A percentile compares a stretch with the other conserved stretches of the same genome.
Conservation (phyloP, 1,140 invertebrate species). For the Bombus soroeensis region DNA sequence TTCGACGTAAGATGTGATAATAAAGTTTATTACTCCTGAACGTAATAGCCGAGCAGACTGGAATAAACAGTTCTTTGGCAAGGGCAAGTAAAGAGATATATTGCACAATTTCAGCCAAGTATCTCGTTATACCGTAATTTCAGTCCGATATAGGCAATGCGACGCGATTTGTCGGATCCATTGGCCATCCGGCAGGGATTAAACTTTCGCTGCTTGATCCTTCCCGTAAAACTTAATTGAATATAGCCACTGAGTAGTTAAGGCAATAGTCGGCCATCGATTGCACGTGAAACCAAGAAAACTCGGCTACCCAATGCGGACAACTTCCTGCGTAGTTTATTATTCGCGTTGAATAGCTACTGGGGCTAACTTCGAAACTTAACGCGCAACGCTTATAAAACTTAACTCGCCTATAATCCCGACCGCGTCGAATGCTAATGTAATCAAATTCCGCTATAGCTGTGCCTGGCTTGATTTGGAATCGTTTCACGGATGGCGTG, state of each 20-base stretch:
- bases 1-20: slow-evolving; percentile 7
- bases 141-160: not conserved
- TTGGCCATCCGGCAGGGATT: slow-evolving; percentile 39
- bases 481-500: not conserved
- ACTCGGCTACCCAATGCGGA: not conserved
- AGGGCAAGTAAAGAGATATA: slow-evolving; percentile 23
- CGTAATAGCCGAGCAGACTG: not conserved
- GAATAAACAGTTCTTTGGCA: not conserved
- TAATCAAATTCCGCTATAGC: not conserved
- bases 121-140: slow-evolving; percentile 40
- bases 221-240: slow-evolving; percentile 54
- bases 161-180: slow-evolving; percentile 25
- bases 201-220: slow-evolving; percentile 54
- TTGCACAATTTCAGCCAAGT: slow-evolving; percentile 6
- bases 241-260: slow-evolving; percentile 14
- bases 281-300: slow-evolving; percentile 4
- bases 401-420: slow-evolving; percentile 8
- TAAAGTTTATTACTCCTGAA: slow-evolving; percentile 38
- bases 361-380: not conserved
- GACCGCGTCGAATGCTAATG: slow-evolving; percentile 24
- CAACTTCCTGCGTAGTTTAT: not conserved
- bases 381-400: not conserved
- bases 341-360: not conserved
- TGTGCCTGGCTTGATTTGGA: not conserved
- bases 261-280: not conserved